Conservation (phyloP, 2,113 vertebrate species). For the Penelope pileata region DNA sequence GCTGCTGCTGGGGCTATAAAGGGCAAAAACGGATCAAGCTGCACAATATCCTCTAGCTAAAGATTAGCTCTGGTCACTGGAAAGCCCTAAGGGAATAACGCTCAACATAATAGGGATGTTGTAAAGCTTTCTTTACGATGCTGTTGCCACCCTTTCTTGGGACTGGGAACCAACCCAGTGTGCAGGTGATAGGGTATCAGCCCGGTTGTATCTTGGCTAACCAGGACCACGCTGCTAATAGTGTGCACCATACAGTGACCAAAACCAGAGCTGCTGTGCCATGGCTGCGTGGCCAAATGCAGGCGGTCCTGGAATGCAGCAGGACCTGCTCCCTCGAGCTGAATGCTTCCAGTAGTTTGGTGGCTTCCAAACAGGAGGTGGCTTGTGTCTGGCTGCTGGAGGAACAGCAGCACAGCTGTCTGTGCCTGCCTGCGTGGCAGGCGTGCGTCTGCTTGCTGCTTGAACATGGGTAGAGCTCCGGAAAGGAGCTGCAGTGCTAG, state of each 20-base stretch:
- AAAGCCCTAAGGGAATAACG: not conserved
- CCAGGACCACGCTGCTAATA: rapidly evolving
- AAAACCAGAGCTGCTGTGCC: not conserved
- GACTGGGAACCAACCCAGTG: not conserved
- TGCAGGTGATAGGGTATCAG: not conserved
- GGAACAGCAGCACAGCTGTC: not conserved
- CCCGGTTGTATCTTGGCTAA: not conserved
- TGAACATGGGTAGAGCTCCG: not conserved
- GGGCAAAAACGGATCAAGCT: slow-evolving; percentile 10
- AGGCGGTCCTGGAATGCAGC: not conserved
- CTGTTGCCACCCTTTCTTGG: not conserved
- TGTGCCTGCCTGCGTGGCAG: rapidly evolving
- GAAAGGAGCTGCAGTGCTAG: rapidly evolving
- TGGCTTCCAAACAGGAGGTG: not conserved
- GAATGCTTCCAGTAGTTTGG: not conserved
- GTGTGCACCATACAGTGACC: rapidly evolving
- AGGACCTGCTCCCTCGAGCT: not conserved
- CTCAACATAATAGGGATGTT: not conserved
- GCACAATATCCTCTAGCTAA: not conserved
- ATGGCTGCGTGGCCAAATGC: not conserved
- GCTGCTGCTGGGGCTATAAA: not conserved
- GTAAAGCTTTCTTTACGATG: not conserved
- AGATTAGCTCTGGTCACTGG: not conserved
- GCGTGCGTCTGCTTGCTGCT: rapidly evolving
- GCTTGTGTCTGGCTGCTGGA: not conserved